Base-by-base conservation (phyloP, 2,888 invertebrate species). In the Rapana venosa region DNA sequence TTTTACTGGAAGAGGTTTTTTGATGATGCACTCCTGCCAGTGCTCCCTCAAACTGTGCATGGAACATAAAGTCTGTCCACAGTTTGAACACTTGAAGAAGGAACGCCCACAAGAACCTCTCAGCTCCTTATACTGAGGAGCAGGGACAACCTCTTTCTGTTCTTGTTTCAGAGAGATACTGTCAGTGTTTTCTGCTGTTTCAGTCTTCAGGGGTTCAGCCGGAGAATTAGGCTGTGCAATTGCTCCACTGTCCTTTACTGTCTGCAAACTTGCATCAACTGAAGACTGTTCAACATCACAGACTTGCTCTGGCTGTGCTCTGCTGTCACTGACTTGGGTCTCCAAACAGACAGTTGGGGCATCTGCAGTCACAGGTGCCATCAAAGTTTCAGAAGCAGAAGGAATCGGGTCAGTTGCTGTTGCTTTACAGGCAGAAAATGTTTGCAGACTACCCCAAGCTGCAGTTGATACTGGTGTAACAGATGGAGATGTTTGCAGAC, bases 41-140 rank as follows among this genome's bases (percentile, higher is more conserved):
- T 92, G 92, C 15, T 88, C 89, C n/a, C 58, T 66, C 70, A 92
- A 90, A 86, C 89, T 91, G 84, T 90, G 91, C 17, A 90, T 17
- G 13, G 92, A 92, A 66, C 92, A 92, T n/a, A 92, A 74, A 66
- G 92, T 92, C 70, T 92, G 92, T 35, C 88, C 89, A 83, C 92
- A 92, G 74, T 87, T 74, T 22, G 87, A 35, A 90, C 92, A 92
- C 81, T 90, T 91, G 74, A 90, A 91, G 66, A 92, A 92, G 81
- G 89, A 91, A 56, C 91, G 88, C 17, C 92, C 92, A 79, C 91
- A 89, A 47, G 92, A 92, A 30, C 92, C 91, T n/a, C 90, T 89
- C 66, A 92, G 84, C 85, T 92, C 91, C 47, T 91, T 86, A 74
- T 87, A 92, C 20, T 85, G 88, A 30, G 91, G 91, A n/a, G 81